Conservation (phyloP, 2,797 vertebrate genomes). For the Avahi laniger region DNA sequence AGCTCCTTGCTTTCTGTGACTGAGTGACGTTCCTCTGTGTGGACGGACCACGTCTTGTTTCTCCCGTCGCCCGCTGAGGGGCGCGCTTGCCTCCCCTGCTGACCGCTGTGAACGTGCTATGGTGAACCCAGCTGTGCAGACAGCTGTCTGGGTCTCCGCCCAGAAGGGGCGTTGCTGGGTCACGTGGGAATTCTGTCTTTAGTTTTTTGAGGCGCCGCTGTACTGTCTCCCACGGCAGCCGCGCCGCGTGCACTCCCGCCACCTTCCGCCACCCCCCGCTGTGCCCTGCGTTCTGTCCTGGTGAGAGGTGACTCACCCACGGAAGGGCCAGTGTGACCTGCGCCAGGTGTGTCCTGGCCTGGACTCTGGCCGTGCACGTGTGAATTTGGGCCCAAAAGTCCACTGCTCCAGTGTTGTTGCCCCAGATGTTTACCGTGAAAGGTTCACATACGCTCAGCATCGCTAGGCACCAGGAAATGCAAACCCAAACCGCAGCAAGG, state of each 20-base stretch:
- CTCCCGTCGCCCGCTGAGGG: neutral
- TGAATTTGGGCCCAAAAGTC: neutral
- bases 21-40: accelerated
- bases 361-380: accelerated
- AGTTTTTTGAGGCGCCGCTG: neutral
- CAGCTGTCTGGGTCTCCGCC: neutral
- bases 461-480: neutral
- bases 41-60: neutral
- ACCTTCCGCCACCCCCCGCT: accelerated
- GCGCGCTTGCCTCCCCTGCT: neutral
- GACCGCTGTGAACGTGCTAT: too few species aligned
- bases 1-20: neutral
- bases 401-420: too few species aligned
- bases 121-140: accelerated
- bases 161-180: accelerated
- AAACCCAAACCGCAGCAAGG: neutral
- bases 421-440: neutral
- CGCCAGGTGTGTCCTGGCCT: neutral
- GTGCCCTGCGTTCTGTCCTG: accelerated
- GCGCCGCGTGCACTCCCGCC: accelerated
- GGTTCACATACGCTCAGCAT: accelerated
- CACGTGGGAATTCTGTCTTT: accelerated
- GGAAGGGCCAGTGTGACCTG: neutral
- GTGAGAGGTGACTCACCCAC: neutral
- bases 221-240: neutral